These are phyloP conservation scores for Araneus ventricosus DNA, from an alignment of 1,140 invertebrate species.

Conservation along the genomic window DNA sequence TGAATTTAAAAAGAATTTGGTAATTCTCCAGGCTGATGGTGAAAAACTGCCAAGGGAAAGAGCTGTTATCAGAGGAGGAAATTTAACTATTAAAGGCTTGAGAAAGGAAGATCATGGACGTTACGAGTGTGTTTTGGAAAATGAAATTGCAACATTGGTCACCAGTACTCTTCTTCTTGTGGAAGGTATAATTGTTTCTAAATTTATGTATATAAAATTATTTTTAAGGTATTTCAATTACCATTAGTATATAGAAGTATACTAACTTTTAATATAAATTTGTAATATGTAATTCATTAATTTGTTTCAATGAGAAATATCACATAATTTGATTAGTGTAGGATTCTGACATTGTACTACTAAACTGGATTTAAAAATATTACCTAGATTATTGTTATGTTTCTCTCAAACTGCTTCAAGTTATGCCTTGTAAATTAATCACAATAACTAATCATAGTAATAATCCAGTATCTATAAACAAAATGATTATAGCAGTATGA, in stretches of 20 bases:
- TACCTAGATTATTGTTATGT: no score
- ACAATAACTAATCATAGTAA: no score
- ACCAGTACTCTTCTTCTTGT: slow-evolving; percentile 93
- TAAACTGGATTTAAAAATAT: no score
- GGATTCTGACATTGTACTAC: no score
- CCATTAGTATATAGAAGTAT: no score
- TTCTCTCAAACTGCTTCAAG: no score
- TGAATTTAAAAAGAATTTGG: background rate
- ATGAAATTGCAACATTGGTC: slow-evolving; percentile 95
- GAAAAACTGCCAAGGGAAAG: slow-evolving; percentile 88
- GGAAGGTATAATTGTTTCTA: slow-evolving; percentile 82
- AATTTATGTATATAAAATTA: background rate
- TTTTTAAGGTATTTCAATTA: background rate
- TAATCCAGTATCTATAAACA: no score
- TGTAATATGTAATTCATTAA: no score
- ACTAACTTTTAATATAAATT: background rate
- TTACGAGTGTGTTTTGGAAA: slow-evolving; percentile 96
- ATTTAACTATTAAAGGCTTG: slow-evolving; percentile 94
- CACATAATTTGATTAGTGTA: no score
- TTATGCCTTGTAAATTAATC: no score
- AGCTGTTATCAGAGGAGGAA: slow-evolving; percentile 88
- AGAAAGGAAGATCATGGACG: slow-evolving; percentile 93
- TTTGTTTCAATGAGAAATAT: no score
- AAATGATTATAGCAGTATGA: no score
- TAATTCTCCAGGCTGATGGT: slow-evolving; percentile 85